Conservation (phyloP, 2,888 invertebrate genomes). For the Lithophane semibrunnea region DNA sequence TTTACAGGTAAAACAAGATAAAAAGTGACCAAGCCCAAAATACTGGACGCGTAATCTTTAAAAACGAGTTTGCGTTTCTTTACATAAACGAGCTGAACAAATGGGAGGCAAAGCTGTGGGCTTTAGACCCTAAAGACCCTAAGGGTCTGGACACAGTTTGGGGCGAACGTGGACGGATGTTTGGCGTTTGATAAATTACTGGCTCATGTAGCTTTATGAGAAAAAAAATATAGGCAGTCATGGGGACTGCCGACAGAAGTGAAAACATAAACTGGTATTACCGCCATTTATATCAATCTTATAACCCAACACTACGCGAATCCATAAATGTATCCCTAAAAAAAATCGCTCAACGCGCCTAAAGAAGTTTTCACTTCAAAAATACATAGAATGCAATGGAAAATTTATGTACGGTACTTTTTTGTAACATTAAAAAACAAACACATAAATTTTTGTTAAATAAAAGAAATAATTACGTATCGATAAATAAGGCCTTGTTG, state of each 20-base stretch:
- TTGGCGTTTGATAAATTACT: constrained; percentile 21
- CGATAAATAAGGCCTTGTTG: too few relatives aligned
- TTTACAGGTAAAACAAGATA: constrained; percentile 51
- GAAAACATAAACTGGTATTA: too few relatives aligned
- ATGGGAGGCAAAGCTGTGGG: constrained; percentile 62
- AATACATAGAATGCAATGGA: too few relatives aligned
- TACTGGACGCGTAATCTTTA: constrained; percentile 62
- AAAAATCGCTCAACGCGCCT: too few relatives aligned
- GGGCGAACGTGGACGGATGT: neutral
- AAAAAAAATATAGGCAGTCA: neutral
- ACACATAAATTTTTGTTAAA: neutral
- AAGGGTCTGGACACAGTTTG: constrained; percentile 45
- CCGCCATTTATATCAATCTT: too few relatives aligned
- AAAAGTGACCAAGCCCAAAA: constrained; percentile 51
- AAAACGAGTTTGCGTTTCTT: constrained; percentile 66
- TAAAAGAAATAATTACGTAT: neutral
- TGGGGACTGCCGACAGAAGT: too few relatives aligned
- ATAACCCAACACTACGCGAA: too few relatives aligned
- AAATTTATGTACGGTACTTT: neutral
- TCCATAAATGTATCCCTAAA: too few relatives aligned
- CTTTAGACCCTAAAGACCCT: constrained; percentile 59
- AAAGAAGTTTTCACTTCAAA: too few relatives aligned
- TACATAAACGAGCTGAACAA: constrained; percentile 67
- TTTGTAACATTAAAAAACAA: too few relatives aligned
- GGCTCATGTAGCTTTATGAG: too few relatives aligned